Evolutionary conservation across 2,797 vertebrate genomes (phyloP).

Genomic region (Aphelocoma californica): DNA sequence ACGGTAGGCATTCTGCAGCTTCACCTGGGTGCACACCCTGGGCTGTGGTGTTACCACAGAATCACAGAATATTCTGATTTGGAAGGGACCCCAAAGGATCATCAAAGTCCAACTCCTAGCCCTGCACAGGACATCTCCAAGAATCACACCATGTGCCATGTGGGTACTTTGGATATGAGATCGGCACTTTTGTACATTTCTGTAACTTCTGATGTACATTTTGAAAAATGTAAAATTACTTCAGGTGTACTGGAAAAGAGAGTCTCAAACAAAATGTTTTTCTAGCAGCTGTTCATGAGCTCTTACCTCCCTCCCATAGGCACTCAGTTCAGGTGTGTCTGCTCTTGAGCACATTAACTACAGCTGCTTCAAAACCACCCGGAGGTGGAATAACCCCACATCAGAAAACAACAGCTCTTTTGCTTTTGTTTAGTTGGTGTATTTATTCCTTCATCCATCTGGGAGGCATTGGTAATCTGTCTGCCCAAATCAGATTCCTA

Average conservation of each 20-base stretch:
- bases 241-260: neutral
- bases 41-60: neutral
- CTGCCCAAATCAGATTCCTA: neutral
- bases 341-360: neutral
- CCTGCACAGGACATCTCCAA: neutral
- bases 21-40: neutral
- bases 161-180: neutral
- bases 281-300: neutral
- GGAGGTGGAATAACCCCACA: neutral
- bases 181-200: rapidly evolving
- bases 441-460: neutral
- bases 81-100: neutral
- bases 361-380: neutral
- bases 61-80: neutral
- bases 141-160: neutral
- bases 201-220: neutral
- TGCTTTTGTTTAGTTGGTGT: neutral
- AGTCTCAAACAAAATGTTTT: neutral
- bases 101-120: neutral
- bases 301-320: neutral
- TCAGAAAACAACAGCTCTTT: neutral
- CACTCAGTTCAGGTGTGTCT: neutral
- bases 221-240: neutral
- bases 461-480: neutral
- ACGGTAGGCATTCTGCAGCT: rapidly evolving